Evolutionary conservation across 2,113 vertebrate genomes (phyloP).

Genomic region (Seriola rivoliana): DNA sequence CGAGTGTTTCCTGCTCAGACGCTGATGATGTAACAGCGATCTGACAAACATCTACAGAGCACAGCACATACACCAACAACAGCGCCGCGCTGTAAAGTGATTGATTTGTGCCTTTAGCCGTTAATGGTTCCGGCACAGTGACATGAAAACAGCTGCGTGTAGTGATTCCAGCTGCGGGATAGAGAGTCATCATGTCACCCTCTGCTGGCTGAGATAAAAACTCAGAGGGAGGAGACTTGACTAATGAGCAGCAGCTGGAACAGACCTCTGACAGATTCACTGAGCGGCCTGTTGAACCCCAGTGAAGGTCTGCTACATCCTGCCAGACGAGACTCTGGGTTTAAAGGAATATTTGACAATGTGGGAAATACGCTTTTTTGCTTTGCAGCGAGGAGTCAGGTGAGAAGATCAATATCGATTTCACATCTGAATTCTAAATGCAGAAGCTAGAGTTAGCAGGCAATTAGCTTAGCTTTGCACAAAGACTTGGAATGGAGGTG

Average conservation of each 20-base stretch:
- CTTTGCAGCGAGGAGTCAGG: neutral
- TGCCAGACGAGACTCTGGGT: neutral
- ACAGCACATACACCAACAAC: constrained; percentile 7
- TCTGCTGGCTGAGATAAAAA: constrained; percentile 34
- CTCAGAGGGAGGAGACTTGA: neutral
- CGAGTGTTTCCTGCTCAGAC: constrained; percentile 33
- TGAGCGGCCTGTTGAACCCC: too few relatives aligned
- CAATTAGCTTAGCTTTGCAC: too few relatives aligned
- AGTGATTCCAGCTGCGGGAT: constrained; percentile 18
- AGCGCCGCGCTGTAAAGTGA: neutral
- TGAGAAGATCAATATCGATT: neutral
- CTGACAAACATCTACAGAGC: constrained; percentile 16
- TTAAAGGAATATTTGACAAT: too few relatives aligned
- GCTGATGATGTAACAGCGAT: constrained; percentile 33
- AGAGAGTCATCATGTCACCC: constrained; percentile 15
- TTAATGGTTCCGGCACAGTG: constrained; percentile 5
- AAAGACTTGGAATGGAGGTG: too few relatives aligned
- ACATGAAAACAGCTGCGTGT: constrained; percentile 3
- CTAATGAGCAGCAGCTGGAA: too few relatives aligned
- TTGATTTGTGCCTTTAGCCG: neutral
- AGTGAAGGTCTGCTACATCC: neutral
- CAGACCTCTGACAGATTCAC: too few relatives aligned
- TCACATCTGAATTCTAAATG: neutral
- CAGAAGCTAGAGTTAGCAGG: too few relatives aligned
- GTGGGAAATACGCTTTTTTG: too few relatives aligned